These are phyloP conservation scores for Eubasilissa regina DNA, from an alignment of 1,140 invertebrate genomes.

Conservation along the genomic window DNA sequence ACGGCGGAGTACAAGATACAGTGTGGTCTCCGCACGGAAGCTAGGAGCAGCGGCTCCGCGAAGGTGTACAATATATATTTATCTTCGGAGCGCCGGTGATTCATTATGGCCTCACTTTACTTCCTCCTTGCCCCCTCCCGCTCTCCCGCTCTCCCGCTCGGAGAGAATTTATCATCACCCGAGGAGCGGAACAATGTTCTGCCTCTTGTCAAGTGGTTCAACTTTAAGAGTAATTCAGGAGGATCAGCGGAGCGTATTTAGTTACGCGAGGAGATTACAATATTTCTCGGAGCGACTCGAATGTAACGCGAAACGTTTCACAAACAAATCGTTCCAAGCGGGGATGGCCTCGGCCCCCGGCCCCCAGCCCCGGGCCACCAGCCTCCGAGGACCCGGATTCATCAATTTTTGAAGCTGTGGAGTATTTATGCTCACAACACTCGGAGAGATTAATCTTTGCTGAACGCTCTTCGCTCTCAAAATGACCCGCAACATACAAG, in stretches of 20 bases:
- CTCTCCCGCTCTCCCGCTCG: not conserved
- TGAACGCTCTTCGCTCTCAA: too few relatives aligned
- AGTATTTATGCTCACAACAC: too few relatives aligned
- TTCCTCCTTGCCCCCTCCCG: too few relatives aligned
- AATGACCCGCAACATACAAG: too few relatives aligned
- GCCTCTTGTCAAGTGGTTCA: not conserved
- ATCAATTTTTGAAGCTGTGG: too few relatives aligned
- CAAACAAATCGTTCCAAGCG: too few relatives aligned
- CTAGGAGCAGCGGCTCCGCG: not conserved
- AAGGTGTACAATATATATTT: slow-evolving; percentile 9
- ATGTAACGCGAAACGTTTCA: too few relatives aligned
- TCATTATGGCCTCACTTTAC: not conserved
- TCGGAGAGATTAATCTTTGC: too few relatives aligned
- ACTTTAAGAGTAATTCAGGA: slow-evolving; percentile 8
- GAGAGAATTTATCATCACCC: not conserved
- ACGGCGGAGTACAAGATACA: not conserved
- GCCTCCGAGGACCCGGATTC: too few relatives aligned
- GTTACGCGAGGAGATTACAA: not conserved
- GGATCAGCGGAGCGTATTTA: not conserved
- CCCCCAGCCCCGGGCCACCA: too few relatives aligned
- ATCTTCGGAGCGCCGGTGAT: not conserved
- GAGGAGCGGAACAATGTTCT: not conserved
- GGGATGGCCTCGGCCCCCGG: too few relatives aligned
- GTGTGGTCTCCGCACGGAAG: not conserved
- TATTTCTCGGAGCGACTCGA: too few relatives aligned